Conservation (phyloP, 2,888 invertebrate genomes). For the Alsophila aescularia region DNA sequence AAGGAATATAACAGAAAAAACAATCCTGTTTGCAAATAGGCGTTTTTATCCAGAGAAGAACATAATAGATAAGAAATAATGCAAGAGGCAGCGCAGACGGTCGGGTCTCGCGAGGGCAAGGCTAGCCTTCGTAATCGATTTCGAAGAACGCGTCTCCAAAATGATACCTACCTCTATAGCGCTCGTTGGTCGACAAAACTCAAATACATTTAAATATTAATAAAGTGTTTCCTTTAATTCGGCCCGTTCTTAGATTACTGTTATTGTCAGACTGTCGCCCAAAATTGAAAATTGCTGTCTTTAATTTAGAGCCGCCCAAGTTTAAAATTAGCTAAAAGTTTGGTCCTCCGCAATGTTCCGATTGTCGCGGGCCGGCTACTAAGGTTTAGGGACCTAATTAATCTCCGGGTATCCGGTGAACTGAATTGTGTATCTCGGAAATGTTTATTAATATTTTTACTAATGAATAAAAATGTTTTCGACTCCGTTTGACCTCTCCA, state of each 20-base stretch:
- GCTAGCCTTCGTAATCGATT: neutral
- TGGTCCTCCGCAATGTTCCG: conserved; percentile 44
- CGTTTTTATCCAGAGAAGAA: neutral
- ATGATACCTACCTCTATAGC: neutral
- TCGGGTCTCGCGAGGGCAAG: neutral
- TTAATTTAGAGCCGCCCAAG: conserved; percentile 38
- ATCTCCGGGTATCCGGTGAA: conserved; percentile 51
- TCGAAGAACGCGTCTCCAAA: neutral
- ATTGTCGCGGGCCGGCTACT: conserved; percentile 54
- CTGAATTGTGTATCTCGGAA: conserved; percentile 41
- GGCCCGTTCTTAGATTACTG: conserved; percentile 31
- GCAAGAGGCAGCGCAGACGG: neutral
- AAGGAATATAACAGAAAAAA: neutral
- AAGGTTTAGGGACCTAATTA: conserved; percentile 60
- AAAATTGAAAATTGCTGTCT: conserved; percentile 36
- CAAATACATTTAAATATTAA: conserved; percentile 31
- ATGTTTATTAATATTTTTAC: conserved; percentile 21
- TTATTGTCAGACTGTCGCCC: conserved; percentile 37
- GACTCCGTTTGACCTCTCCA: conserved; percentile 7
- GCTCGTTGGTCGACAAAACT: conserved; percentile 17
- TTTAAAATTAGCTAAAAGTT: conserved; percentile 53
- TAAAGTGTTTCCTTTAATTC: conserved; percentile 31
- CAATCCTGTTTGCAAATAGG: neutral
- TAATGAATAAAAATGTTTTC: conserved; percentile 14
- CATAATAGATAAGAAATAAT: conserved; percentile 1